Percentiles rank a stretch among this genome's conserved stretches.
Conservation (phyloP, 2,797 vertebrate species). For the Tragopan temminckii region DNA sequence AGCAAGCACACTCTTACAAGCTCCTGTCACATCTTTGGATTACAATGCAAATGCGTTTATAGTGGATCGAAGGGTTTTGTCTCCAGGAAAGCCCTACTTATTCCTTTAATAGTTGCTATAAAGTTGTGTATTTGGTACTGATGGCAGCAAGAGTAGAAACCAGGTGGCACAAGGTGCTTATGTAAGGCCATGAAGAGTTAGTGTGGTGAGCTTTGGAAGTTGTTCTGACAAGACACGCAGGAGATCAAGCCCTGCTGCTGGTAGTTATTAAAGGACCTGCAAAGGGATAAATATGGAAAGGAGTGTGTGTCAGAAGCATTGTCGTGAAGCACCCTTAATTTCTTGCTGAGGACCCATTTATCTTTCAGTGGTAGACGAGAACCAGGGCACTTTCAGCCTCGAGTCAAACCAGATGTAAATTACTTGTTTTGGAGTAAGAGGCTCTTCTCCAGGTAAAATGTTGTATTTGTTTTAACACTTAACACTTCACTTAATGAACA, state of each 20-base stretch:
- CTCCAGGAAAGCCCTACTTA: not conserved
- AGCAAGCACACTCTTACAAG: not conserved
- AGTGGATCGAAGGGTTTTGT: not conserved
- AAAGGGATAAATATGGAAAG: not conserved
- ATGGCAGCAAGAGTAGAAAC: not conserved
- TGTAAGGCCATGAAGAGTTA: not conserved
- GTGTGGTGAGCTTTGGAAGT: not conserved
- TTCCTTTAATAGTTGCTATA: not conserved
- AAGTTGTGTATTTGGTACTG: not conserved
- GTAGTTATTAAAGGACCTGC: not conserved
- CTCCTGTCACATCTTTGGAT: not conserved
- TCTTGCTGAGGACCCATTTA: not conserved
- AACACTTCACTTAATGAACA: not conserved
- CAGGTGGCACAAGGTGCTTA: not conserved
- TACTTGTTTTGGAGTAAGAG: slow-evolving; percentile 24
- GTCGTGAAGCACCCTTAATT: not conserved
- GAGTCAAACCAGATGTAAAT: not conserved
- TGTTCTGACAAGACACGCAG: not conserved
- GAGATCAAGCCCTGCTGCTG: not conserved
- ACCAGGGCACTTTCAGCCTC: slow-evolving; percentile 2
- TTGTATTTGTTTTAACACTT: slow-evolving; percentile 23
- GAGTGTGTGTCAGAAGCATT: not conserved
- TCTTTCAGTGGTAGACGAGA: not conserved
- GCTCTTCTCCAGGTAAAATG: slow-evolving; percentile 25
- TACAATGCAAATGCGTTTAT: not conserved